Evolutionary conservation across 2,797 vertebrate genomes (phyloP), one percentile per base, ranked within the genome.

Genomic region (Girardinus metallicus): DNA sequence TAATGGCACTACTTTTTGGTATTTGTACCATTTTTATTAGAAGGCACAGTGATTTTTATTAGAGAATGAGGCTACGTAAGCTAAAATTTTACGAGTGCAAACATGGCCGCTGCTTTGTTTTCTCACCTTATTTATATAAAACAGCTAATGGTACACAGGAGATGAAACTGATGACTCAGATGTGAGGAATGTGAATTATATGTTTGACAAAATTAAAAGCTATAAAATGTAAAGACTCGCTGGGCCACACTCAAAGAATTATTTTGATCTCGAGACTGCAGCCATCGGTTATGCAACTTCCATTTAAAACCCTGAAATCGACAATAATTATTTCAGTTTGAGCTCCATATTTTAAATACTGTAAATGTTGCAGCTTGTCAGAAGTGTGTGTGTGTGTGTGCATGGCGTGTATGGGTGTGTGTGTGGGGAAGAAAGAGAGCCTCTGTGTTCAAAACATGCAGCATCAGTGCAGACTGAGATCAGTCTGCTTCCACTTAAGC

Each of bases 151-250:
- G 6, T n/a, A 71, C 5, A 13, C 72, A 53, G 21, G 6, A 39
- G 51, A 73, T 5, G 36, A 71, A 79, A 39, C 29, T 44, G 21
- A 77, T 36, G 16, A 77, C 23, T 51, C 13, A 73, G 46, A 60
- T 34, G 47, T 39, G 74, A 71, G 7, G 66, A 81, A 76, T 7
- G 12, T 75, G 34, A 77, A 85, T 74, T 36, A 74, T 16, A 78
- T 29, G 62, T 74, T 43, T 26, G 15, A 21, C 7, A 36, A 76
- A 66, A 41, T 73, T 44, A 51, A 39, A 79, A 34, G 13, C 76
- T 60, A 57, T 1, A 12, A 66, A 3, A 36, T 44, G 2, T 44
- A 71, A 71, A 44, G 41, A 71, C 39, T 71, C 1, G 5, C 68
- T 15, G 13, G 68, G 68, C n/a, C 11, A 74, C 3, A 36, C 71